Evolutionary conservation across 2,113 vertebrate genomes (phyloP).

Genomic region (Axis porcinus): DNA sequence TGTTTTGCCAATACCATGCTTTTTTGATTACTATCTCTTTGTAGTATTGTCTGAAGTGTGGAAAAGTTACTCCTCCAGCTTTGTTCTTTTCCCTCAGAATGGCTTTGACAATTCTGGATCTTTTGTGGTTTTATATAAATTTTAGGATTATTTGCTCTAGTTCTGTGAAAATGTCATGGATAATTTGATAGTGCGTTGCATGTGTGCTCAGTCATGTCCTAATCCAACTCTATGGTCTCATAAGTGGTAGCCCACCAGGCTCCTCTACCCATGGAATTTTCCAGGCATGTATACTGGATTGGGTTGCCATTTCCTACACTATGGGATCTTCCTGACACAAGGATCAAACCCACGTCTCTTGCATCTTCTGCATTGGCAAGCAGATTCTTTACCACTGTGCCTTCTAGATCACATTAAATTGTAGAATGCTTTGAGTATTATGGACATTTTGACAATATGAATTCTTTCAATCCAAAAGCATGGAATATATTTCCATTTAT

Average conservation of each 20-base stretch:
- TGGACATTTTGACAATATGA: background rate
- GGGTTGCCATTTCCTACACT: background rate
- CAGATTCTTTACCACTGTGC: background rate
- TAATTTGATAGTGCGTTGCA: accelerated
- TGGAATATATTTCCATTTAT: background rate
- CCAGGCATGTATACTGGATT: background rate
- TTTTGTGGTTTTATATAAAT: background rate
- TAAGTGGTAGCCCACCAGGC: background rate
- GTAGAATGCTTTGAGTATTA: background rate
- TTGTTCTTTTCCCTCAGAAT: background rate
- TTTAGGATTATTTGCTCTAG: background rate
- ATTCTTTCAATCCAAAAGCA: background rate
- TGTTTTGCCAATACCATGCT: background rate
- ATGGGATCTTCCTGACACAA: background rate
- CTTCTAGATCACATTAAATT: background rate
- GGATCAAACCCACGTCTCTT: background rate
- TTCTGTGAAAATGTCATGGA: background rate
- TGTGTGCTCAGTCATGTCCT: background rate
- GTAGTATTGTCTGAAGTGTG: background rate
- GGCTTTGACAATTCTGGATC: background rate
- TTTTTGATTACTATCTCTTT: background rate
- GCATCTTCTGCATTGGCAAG: background rate
- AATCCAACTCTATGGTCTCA: background rate
- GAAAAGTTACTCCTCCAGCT: background rate
- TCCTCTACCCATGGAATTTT: background rate